phyloP scores from a whole-genome alignment of 2,113 vertebrate species.

The Ifrita kowaldi region DNA sequence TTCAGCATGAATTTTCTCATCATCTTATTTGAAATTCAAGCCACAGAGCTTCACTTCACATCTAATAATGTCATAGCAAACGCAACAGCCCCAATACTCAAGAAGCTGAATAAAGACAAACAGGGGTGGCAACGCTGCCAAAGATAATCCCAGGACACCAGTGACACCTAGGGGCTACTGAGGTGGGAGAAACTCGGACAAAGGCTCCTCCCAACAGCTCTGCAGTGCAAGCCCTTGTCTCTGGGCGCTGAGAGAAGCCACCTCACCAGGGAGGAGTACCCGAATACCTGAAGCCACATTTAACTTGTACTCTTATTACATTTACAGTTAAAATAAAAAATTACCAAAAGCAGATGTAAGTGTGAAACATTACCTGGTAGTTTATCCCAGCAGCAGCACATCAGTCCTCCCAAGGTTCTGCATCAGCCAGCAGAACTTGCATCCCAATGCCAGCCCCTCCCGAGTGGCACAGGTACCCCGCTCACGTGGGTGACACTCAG shows the following conservation, averaged over 20 bases:
- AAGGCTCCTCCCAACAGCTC: not conserved
- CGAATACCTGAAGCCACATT: not conserved
- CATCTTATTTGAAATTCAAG: not conserved
- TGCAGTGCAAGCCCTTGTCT: not conserved
- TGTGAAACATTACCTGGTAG: not conserved
- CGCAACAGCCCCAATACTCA: not conserved
- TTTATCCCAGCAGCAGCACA: not conserved
- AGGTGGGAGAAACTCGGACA: not conserved
- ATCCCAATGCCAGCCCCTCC: not conserved
- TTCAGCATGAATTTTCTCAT: not conserved
- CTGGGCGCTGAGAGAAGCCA: not conserved
- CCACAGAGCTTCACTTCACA: not conserved
- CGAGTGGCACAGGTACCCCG: not conserved
- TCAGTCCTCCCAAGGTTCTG: not conserved
- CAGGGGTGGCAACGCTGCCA: not conserved
- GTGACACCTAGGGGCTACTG: slow-evolving; percentile 45
- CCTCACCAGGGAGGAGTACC: not conserved
- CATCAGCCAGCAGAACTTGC: not conserved
- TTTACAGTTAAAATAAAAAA: not conserved
- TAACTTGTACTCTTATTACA: accelerated
- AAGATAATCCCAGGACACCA: not conserved
- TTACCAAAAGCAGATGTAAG: not conserved
- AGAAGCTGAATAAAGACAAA: not conserved
- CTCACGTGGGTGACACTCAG: accelerated
- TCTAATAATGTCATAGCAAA: not conserved